Evolutionary conservation across 2,113 vertebrate genomes (phyloP).

Genomic region (Microcebus lehilahytsara): DNA sequence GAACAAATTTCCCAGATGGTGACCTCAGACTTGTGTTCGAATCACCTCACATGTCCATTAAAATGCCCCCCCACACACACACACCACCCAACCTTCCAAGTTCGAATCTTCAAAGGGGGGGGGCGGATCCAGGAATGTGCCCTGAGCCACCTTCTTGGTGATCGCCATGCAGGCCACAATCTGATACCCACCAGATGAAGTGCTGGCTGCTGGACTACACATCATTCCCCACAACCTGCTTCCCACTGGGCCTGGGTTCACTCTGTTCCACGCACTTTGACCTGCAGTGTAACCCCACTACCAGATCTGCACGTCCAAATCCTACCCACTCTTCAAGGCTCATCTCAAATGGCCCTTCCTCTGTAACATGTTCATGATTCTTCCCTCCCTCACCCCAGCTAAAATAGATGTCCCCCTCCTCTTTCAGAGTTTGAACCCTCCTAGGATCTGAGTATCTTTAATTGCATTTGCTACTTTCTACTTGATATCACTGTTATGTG

Average conservation of each 20-base stretch:
- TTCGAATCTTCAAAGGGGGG: too few relatives aligned
- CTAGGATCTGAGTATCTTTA: neutral
- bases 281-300: neutral
- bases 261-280: neutral
- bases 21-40: too few relatives aligned
- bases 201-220: too few relatives aligned
- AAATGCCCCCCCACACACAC: too few relatives aligned
- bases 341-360: neutral
- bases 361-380: neutral
- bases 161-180: too few relatives aligned
- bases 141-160: too few relatives aligned
- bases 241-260: neutral
- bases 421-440: neutral
- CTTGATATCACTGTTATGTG: neutral
- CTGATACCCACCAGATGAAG: too few relatives aligned
- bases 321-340: neutral
- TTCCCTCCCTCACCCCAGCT: neutral
- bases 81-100: too few relatives aligned
- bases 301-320: neutral
- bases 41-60: too few relatives aligned
- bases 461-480: neutral
- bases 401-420: neutral
- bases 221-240: neutral
- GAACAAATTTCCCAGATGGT: too few relatives aligned
- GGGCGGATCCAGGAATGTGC: too few relatives aligned